These are phyloP conservation scores for Sipha flava DNA, from an alignment of 1,140 invertebrate species.

Conservation along the genomic window DNA sequence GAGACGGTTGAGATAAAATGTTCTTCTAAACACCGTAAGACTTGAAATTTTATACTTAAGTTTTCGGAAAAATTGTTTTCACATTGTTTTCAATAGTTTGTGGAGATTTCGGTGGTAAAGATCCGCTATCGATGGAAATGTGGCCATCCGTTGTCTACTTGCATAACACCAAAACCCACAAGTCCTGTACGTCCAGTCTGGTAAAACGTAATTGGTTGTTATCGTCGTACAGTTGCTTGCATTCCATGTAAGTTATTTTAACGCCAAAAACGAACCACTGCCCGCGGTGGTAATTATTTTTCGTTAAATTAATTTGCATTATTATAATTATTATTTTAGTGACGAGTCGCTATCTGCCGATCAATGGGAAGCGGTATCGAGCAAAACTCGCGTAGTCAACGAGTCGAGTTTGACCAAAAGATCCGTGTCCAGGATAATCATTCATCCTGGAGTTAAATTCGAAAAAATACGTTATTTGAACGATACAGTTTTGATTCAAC, in stretches of 20 bases:
- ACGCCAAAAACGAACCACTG: too few relatives aligned
- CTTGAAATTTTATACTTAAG: neutral
- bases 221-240: constrained; percentile 52
- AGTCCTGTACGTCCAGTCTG: constrained; percentile 52
- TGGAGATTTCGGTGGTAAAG: constrained; percentile 46
- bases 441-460: constrained; percentile 54
- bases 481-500: constrained; percentile 51
- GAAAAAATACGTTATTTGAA: constrained; percentile 53
- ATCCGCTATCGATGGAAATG: constrained; percentile 45
- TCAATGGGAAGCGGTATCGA: constrained; percentile 46
- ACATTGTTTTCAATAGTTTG: constrained; percentile 32
- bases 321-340: constrained; percentile 38
- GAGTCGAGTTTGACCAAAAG: constrained; percentile 40
- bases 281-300: neutral
- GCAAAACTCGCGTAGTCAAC: constrained; percentile 43
- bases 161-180: constrained; percentile 48
- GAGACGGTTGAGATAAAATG: constrained; percentile 50
- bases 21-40: constrained; percentile 23
- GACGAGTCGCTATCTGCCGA: constrained; percentile 38
- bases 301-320: neutral
- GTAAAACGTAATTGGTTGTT: constrained; percentile 51
- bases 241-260: constrained; percentile 45
- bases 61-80: neutral
- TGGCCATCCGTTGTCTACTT: constrained; percentile 52
- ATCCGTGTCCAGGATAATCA: constrained; percentile 46